A percentile compares a stretch with the other conserved stretches of the same genome.
These are phyloP conservation scores for Sapajus apella DNA, from an alignment of 2,113 vertebrate genomes.

Conservation along the genomic window DNA sequence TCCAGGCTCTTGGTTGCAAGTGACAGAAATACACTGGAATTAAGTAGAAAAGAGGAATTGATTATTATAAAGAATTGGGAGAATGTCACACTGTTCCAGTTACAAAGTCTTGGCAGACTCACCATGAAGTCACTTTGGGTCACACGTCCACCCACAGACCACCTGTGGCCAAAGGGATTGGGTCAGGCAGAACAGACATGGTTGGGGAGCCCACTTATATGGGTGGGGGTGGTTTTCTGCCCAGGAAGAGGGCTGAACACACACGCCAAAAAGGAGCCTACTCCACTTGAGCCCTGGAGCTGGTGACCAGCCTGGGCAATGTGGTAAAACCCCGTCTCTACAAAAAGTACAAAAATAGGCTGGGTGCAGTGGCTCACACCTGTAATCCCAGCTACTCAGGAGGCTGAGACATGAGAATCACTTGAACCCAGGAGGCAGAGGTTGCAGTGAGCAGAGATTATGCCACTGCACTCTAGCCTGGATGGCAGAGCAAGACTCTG, in stretches of 20 bases:
- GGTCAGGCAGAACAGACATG: neutral
- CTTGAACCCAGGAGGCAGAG: too few relatives aligned
- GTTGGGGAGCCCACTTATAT: neutral
- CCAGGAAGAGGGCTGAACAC: neutral
- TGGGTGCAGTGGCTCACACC: too few relatives aligned
- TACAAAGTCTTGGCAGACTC: neutral
- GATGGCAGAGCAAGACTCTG: too few relatives aligned
- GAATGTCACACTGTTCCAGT: neutral
- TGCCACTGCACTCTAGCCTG: too few relatives aligned
- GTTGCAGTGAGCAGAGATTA: too few relatives aligned
- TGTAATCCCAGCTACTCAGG: too few relatives aligned
- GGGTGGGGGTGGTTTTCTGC: neutral
- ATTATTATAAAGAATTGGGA: neutral
- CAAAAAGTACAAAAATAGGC: too few relatives aligned
- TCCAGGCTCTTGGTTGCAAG: neutral
- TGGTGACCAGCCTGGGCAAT: too few relatives aligned
- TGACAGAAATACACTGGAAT: neutral
- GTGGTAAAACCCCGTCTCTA: too few relatives aligned
- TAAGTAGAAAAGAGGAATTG: neutral
- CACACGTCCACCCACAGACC: neutral
- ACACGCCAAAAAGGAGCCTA: neutral
- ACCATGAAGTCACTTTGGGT: neutral
- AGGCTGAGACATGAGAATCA: too few relatives aligned
- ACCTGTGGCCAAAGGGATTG: neutral
- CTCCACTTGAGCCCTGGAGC: neutral